Evolutionary conservation across 2,888 invertebrate species (phyloP).

Genomic region (Helleia helle): DNA sequence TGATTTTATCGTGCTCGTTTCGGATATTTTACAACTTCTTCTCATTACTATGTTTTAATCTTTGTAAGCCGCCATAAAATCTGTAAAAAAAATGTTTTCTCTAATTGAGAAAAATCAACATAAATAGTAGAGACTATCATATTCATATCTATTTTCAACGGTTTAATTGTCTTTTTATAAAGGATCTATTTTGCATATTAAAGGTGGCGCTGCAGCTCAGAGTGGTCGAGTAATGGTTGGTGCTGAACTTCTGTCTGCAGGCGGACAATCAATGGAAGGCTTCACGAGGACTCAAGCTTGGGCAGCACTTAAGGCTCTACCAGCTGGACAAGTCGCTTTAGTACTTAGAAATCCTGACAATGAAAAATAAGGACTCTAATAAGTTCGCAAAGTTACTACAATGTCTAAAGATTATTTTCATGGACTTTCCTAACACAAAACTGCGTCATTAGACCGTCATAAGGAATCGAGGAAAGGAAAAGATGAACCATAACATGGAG

Average conservation of each 20-base stretch:
- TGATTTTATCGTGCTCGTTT: too few relatives aligned
- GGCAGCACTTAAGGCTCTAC: conserved; percentile 92
- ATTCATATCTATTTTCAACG: too few relatives aligned
- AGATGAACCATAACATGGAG: background rate
- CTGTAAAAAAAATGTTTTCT: too few relatives aligned
- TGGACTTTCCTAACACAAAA: background rate
- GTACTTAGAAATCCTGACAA: conserved; percentile 50
- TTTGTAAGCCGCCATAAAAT: too few relatives aligned
- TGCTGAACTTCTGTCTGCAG: conserved; percentile 90
- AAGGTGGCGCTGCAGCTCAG: conserved; percentile 93
- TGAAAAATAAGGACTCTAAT: conserved; percentile 6
- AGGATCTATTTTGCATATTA: too few relatives aligned
- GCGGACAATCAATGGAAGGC: conserved; percentile 84
- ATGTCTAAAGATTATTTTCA: too few relatives aligned
- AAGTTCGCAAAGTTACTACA: background rate
- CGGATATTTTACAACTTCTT: too few relatives aligned
- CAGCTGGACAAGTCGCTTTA: conserved; percentile 86
- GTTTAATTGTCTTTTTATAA: too few relatives aligned
- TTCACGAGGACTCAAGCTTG: conserved; percentile 96
- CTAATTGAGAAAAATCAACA: too few relatives aligned
- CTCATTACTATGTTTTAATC: too few relatives aligned
- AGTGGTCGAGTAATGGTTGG: conserved; percentile 87
- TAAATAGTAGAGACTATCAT: too few relatives aligned
- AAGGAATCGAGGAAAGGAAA: background rate
- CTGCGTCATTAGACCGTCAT: background rate